A percentile compares a stretch with the other conserved stretches of the same genome.
Conservation (phyloP, 2,113 vertebrate genomes). For the Elephas maximus region DNA sequence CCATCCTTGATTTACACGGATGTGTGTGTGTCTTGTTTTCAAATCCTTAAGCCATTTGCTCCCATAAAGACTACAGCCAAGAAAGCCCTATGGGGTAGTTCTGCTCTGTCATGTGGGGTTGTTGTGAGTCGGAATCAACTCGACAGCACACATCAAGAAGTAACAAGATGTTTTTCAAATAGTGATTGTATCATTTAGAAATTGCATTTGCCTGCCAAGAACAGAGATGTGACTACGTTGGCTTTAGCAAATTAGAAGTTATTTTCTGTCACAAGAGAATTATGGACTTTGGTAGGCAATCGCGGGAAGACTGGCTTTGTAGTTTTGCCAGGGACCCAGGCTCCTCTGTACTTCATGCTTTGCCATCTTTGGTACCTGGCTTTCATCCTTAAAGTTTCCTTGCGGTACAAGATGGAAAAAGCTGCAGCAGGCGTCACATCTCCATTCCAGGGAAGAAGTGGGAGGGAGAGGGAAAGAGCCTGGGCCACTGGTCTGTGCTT, state of each 20-base stretch:
- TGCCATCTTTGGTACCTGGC: neutral
- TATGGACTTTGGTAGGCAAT: neutral
- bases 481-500: neutral
- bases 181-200: slow-evolving; percentile 17
- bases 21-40: neutral
- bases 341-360: neutral
- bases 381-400: neutral
- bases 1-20: neutral
- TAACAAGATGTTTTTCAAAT: slow-evolving; percentile 3
- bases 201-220: neutral
- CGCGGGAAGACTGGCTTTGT: neutral
- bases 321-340: neutral
- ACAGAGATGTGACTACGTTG: neutral
- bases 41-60: neutral
- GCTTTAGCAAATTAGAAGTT: neutral
- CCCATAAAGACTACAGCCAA: too few species aligned
- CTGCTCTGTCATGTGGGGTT: too few species aligned
- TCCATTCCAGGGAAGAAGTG: neutral
- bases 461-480: neutral
- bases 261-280: neutral
- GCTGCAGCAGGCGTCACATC: neutral
- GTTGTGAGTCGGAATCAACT: too few species aligned
- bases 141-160: neutral
- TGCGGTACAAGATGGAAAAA: neutral
- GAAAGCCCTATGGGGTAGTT: too few species aligned